Percentiles rank a stretch among this genome's conserved stretches.
Evolutionary conservation across 2,113 vertebrate genomes (phyloP).

Genomic region (Nesoenas mayeri): DNA sequence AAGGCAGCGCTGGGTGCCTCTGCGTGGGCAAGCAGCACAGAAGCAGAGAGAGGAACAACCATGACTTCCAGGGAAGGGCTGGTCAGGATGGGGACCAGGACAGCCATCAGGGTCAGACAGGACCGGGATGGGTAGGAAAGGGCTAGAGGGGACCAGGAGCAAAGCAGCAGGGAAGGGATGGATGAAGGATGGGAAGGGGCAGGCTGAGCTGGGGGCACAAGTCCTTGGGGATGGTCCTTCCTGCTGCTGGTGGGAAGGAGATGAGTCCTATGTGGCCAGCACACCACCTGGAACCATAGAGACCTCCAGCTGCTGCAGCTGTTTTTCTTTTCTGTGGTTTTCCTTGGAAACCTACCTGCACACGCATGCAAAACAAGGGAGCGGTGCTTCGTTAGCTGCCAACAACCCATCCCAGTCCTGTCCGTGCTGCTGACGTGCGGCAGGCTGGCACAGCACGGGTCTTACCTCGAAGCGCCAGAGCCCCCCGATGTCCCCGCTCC

Average conservation of each 20-base stretch:
- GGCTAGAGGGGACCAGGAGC: background rate
- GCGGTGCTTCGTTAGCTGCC: rapidly evolving
- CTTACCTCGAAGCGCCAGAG: conserved; percentile 57
- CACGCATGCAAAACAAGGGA: rapidly evolving
- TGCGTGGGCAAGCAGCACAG: rapidly evolving
- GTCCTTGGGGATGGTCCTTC: background rate
- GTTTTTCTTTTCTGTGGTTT: background rate
- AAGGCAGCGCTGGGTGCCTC: rapidly evolving
- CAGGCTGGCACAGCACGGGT: rapidly evolving
- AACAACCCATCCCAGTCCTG: rapidly evolving
- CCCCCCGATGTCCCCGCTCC: conserved; percentile 22
- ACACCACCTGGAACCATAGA: background rate
- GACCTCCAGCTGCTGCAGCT: rapidly evolving
- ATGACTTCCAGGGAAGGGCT: background rate
- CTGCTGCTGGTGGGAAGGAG: background rate
- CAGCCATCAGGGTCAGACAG: background rate
- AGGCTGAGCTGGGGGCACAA: background rate
- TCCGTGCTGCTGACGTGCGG: rapidly evolving
- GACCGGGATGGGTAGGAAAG: background rate
- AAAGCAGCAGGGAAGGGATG: background rate
- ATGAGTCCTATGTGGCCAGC: rapidly evolving
- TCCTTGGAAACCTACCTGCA: background rate
- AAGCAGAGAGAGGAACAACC: background rate
- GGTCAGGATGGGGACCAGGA: background rate
- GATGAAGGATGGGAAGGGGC: background rate